Percentiles rank a stretch among this genome's conserved stretches.
phyloP scores from a whole-genome alignment of 2,113 vertebrate species.

The Seriola quinqueradiata region DNA sequence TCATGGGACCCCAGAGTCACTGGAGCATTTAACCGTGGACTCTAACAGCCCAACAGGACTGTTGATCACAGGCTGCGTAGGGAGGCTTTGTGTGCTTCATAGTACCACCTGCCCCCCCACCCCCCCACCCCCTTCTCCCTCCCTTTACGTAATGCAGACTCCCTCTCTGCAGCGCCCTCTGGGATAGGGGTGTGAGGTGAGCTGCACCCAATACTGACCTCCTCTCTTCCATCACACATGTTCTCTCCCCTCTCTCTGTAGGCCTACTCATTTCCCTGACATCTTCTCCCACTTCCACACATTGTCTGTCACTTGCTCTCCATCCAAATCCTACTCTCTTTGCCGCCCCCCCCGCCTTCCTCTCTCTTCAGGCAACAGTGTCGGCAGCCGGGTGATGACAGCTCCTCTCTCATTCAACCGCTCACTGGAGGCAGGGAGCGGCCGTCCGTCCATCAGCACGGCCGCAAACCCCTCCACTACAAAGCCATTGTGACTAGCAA shows the following conservation, averaged over 20 bases:
- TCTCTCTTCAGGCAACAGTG: constrained; percentile 56
- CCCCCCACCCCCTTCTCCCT: constrained; percentile 44
- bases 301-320: constrained; percentile 47
- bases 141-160: constrained; percentile 67
- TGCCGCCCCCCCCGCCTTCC: constrained; percentile 8
- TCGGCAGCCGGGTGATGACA: constrained; percentile 77
- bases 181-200: constrained; percentile 76
- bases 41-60: constrained; percentile 44
- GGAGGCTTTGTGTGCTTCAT: constrained; percentile 24
- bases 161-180: constrained; percentile 49
- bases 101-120: constrained; percentile 54
- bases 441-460: constrained; percentile 76
- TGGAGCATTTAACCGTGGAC: constrained; percentile 54
- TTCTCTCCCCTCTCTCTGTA: constrained; percentile 27
- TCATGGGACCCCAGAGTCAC: constrained; percentile 54
- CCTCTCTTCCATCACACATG: constrained; percentile 56
- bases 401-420: constrained; percentile 75
- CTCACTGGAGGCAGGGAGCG: constrained; percentile 77
- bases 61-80: constrained; percentile 38
- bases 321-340: constrained; percentile 32
- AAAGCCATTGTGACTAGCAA: constrained; percentile 81
- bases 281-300: constrained; percentile 68
- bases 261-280: constrained; percentile 48
- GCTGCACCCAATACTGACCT: constrained; percentile 64
- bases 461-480: constrained; percentile 76